Percentiles rank a stretch among this genome's conserved stretches.
These are phyloP conservation scores for Galago senegalensis DNA, from an alignment of 2,797 vertebrate genomes.

Conservation along the genomic window DNA sequence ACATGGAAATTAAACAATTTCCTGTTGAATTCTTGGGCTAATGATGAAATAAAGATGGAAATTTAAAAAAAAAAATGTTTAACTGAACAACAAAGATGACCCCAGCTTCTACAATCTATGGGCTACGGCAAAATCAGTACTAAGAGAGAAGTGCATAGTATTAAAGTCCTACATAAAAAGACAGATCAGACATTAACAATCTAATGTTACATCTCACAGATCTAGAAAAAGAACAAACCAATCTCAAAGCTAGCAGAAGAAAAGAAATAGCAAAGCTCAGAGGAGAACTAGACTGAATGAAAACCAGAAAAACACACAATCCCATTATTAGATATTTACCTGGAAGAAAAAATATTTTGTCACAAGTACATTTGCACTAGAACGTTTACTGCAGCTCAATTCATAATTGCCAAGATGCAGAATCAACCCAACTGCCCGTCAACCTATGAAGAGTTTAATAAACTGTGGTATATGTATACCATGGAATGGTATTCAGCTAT, in stretches of 20 bases:
- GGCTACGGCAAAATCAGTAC: background rate
- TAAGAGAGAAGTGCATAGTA: background rate
- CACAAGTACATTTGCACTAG: too few species aligned
- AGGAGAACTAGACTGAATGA: background rate
- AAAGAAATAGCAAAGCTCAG: background rate
- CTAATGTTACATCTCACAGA: background rate
- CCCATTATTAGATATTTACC: too few species aligned
- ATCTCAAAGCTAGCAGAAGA: background rate
- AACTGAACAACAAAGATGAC: background rate
- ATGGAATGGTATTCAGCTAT: too few species aligned
- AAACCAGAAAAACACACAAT: background rate
- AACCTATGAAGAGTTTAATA: too few species aligned
- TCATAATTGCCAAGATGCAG: too few species aligned
- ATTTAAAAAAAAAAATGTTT: background rate
- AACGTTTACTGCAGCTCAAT: too few species aligned
- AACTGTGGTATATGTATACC: too few species aligned
- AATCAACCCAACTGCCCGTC: too few species aligned
- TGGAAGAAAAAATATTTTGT: too few species aligned
- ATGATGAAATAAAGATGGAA: background rate
- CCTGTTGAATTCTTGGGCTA: background rate
- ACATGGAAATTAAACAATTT: background rate
- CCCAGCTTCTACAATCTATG: background rate
- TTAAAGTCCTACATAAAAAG: background rate
- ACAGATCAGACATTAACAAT: background rate
- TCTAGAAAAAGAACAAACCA: background rate